Evolutionary conservation across 2,888 invertebrate species (phyloP), one percentile per base, ranked within the genome.

Genomic region (Scelioninae gen. 2): DNA sequence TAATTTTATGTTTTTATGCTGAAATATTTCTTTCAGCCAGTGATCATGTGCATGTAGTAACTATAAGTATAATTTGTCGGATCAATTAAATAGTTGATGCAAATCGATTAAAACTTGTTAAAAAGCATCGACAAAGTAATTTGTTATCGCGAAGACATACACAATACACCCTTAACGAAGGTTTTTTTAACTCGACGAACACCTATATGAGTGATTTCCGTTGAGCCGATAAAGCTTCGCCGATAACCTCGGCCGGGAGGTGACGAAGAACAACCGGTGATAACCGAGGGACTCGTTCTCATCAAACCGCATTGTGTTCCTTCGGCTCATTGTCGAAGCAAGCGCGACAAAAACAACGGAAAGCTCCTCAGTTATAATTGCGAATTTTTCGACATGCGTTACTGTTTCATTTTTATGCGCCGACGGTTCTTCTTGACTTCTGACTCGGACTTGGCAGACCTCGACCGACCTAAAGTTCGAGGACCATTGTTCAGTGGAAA

Each of bases 301-400:
- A 41, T 61, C 43, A 68, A 73, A 58, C 68, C 68, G 58, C 55
- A 64, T 73, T 73, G 58, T 69, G 37, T 64, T 73, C 39, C 69
- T 69, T 18, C 46, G 52, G 39, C 72, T 60, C 55, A 69, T 69
- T 64, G 69, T 69, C 63, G 72, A 65, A 43, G 63, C 37, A 19
- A 57, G 11, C 33, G 71, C 73, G 73, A 73, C 73, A 73, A 73
- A 73, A 73, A 73, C 73, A 73, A 69, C 73, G 73, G 73, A 73
- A 73, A 73, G 73, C 73, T 73, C 64, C 73, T 73, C 60, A 52
- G 53, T 60, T 60, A 64, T 73, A 60, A 73, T 69, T 64, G 69
- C 69, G 48, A 13, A 69, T 67, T 69, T 73, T 73, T 73, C 58
- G 58, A 58, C 28, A 43, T 19, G 60, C 39, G 5, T 16, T 13